Conservation (phyloP, 2,888 invertebrate species). For the Chalcosyrphus nemorum region DNA sequence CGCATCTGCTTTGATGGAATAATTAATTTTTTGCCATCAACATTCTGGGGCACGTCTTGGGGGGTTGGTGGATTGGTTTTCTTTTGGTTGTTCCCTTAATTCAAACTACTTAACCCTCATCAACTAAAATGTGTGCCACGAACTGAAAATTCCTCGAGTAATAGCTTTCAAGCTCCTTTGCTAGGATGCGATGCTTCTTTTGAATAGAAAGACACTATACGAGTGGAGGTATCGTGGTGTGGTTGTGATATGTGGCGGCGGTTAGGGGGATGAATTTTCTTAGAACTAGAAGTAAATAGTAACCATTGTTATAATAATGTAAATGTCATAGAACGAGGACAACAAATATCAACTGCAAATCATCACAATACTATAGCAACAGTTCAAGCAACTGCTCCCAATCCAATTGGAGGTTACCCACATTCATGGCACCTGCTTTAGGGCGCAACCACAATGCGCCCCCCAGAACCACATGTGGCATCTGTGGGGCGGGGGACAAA, state of each 20-base stretch:
- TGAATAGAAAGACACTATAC: neutral
- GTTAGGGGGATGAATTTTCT: neutral
- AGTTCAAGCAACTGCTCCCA: constrained; percentile 4
- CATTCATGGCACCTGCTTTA: constrained; percentile 20
- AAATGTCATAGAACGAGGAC: constrained; percentile 53
- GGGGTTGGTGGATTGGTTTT: neutral
- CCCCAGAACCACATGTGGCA: constrained; percentile 57
- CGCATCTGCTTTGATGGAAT: constrained; percentile 45
- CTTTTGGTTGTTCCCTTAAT: constrained; percentile 40
- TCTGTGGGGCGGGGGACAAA: no score
- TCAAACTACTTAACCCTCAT: constrained; percentile 67
- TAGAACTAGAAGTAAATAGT: constrained; percentile 6
- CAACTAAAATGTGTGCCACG: constrained; percentile 53
- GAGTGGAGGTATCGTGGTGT: no score
- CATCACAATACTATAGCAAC: constrained; percentile 34
- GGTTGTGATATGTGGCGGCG: neutral
- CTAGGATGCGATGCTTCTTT: constrained; percentile 48
- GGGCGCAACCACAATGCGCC: constrained; percentile 34
- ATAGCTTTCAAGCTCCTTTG: constrained; percentile 67
- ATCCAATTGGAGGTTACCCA: constrained; percentile 3
- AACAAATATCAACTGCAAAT: constrained; percentile 59
- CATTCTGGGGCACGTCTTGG: constrained; percentile 39
- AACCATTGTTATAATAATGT: constrained; percentile 46
- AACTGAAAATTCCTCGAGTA: constrained; percentile 59
- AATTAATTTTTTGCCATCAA: constrained; percentile 48